Evolutionary conservation across 2,888 invertebrate species (phyloP).

Genomic region (Gibbula magus): DNA sequence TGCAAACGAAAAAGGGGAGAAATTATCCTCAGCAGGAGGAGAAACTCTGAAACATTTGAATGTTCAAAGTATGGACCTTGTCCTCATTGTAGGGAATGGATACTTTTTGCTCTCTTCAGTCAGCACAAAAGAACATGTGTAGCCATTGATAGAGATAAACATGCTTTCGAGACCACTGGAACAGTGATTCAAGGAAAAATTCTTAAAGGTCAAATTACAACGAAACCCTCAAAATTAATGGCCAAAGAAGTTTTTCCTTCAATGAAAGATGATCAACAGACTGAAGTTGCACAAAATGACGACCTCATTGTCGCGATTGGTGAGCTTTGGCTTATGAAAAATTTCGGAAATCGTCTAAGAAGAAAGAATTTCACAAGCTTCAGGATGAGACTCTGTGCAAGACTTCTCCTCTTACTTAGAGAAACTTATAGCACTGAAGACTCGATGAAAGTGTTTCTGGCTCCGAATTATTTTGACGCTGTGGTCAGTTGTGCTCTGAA

Average conservation of each 20-base stretch:
- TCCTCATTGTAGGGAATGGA: constrained; percentile 17
- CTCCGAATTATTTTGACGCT: background rate
- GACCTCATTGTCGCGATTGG: constrained; percentile 3
- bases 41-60: background rate
- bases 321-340: constrained; percentile 4
- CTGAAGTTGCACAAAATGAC: background rate
- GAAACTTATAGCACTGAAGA: background rate
- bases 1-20: background rate
- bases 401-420: background rate
- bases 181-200: background rate
- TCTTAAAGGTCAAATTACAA: background rate
- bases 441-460: background rate
- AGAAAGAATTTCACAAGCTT: background rate
- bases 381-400: background rate
- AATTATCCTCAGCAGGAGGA: constrained; percentile 1
- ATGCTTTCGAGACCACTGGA: background rate
- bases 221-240: background rate
- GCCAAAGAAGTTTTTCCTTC: background rate
- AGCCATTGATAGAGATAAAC: background rate
- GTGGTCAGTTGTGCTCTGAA: background rate
- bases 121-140: background rate
- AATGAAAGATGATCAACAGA: background rate
- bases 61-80: constrained; percentile 6
- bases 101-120: background rate
- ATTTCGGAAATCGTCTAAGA: background rate